These are phyloP conservation scores for Ardeotis arabs DNA, from an alignment of 2,113 vertebrate species.

Conservation along the genomic window DNA sequence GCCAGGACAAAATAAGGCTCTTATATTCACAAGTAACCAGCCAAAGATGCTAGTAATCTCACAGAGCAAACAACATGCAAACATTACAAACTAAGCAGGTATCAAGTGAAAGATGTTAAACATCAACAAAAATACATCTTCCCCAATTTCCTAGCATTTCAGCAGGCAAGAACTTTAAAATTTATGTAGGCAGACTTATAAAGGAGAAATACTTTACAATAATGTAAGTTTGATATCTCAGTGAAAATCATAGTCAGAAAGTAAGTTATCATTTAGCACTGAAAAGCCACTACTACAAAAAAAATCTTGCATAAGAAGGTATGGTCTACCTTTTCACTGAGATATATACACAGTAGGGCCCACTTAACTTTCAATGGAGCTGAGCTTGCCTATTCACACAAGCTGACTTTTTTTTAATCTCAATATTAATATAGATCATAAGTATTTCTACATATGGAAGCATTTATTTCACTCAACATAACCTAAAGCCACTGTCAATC, in stretches of 20 bases:
- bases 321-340: neutral
- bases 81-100: neutral
- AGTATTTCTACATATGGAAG: neutral
- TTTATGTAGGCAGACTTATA: accelerated
- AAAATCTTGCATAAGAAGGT: neutral
- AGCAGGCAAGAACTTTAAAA: neutral
- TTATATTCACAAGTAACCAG: neutral
- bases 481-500: neutral
- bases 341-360: neutral
- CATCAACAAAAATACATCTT: neutral
- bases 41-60: neutral
- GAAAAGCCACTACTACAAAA: neutral
- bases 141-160: neutral
- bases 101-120: neutral
- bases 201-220: neutral
- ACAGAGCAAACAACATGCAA: neutral
- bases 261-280: neutral
- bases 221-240: neutral
- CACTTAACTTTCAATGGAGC: neutral
- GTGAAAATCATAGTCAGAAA: neutral
- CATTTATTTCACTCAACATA: neutral
- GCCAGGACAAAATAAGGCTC: neutral
- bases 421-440: neutral
- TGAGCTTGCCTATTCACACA: neutral
- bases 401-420: neutral